Base-by-base conservation (phyloP, 2,888 invertebrate genomes). In the Leptopilina syphax region DNA sequence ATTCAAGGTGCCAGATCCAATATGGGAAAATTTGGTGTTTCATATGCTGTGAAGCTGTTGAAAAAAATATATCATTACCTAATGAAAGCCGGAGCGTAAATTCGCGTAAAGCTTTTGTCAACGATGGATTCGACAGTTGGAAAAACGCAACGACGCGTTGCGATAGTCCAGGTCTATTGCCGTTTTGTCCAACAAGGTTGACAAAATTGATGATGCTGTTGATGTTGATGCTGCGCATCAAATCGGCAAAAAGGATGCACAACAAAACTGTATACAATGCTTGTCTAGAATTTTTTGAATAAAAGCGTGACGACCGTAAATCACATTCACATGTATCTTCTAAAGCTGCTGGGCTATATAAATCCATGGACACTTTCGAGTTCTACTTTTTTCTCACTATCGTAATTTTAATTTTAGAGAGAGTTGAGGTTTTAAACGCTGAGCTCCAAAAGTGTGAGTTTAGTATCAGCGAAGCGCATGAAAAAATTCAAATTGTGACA, bases 391-490 rank as follows among this genome's bases (percentile, higher is more conserved):
- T 79, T 3, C 57, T 81, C 27, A 81, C 77, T 41, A 57, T 77
- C 54, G 77, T 79, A 18, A 83, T 84, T 77, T 76, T 77, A 18
- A 83, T 83, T 80, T 84, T 84, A 68, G 81, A 84, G 10, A 76
- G 81, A 5, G 77, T 83, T 50, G 82, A 83, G 80, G 50, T 79
- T 12, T 77, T 82, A 9, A 83, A 83, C 68, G 67, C 77, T 27
- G 78, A 83, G 27, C 77, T 81, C 27, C 80, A 80, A 78, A 82
- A 81, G 73, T 65, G 79, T 47, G 82, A 84, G 34, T 76, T 83
- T 57, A 80, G 79, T 77, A 73, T 80, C 60, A 77, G 60, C 34
- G 78, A 80, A 47, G 65, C 66, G 6, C 24, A 80, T 65, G 57
- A 65, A 34, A 78, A 68, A 13, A 60, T 70, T 47, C 34, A 18